Evolutionary conservation across 2,888 invertebrate genomes (phyloP).

Genomic region (Dasypogon diadema): DNA sequence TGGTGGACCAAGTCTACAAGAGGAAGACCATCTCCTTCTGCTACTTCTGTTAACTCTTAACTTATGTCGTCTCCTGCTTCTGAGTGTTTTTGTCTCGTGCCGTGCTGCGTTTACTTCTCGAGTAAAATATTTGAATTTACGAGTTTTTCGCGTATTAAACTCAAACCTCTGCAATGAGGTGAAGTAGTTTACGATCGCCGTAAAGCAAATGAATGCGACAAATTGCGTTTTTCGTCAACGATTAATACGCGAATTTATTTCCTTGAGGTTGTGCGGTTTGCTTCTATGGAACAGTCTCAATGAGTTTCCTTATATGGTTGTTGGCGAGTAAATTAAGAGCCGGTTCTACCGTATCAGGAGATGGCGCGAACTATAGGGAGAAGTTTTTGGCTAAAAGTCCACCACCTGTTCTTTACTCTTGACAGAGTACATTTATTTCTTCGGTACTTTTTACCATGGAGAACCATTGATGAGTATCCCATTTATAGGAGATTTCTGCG

Average conservation of each 20-base stretch:
- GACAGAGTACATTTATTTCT: no score
- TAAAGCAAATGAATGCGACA: slow-evolving; percentile 37
- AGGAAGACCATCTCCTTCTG: not conserved
- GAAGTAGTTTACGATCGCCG: slow-evolving; percentile 23
- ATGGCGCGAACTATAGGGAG: no score
- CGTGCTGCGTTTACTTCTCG: slow-evolving; percentile 15
- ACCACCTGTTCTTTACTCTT: no score
- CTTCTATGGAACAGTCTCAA: not conserved
- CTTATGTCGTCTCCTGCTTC: not conserved
- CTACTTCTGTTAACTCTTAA: not conserved
- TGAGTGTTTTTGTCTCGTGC: not conserved
- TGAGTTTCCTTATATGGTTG: no score
- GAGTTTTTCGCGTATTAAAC: slow-evolving; percentile 32
- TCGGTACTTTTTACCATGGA: no score
- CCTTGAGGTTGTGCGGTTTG: not conserved
- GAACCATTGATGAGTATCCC: no score
- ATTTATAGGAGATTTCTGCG: no score
- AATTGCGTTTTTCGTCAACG: slow-evolving; percentile 33
- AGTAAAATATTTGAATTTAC: slow-evolving; percentile 32
- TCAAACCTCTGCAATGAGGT: slow-evolving; percentile 22
- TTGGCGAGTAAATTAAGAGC: no score
- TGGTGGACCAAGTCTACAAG: not conserved
- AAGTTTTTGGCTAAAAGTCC: no score
- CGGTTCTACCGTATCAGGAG: no score
- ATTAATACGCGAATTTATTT: slow-evolving; percentile 24